A percentile compares a stretch with the other conserved stretches of the same genome.
phyloP scores from a whole-genome alignment of 1,140 invertebrate genomes.

The Trichonephila clavata region DNA sequence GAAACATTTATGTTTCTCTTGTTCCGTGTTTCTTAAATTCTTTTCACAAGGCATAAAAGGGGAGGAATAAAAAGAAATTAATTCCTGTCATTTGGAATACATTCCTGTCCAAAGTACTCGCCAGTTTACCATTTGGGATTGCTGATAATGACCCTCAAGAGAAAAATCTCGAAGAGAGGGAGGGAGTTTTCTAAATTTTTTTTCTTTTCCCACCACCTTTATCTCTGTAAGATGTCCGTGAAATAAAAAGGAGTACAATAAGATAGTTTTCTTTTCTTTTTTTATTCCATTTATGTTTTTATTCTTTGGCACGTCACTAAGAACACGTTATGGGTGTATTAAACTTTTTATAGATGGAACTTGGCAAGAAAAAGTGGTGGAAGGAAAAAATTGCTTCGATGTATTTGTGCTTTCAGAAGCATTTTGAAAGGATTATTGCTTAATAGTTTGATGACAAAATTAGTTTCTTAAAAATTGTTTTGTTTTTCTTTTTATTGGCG shows the following conservation, averaged over 20 bases:
- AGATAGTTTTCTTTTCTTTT: not conserved
- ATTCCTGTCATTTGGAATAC: not conserved
- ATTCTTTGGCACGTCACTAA: not conserved
- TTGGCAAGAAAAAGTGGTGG: not conserved
- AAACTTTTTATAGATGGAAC: not conserved
- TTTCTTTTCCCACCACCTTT: not conserved
- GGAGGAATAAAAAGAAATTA: not conserved
- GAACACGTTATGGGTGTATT: not conserved
- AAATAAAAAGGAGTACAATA: not conserved
- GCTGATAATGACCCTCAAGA: not conserved
- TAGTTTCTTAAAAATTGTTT: too few species aligned
- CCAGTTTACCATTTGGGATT: not conserved
- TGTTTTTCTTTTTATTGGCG: too few species aligned
- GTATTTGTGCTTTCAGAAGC: too few species aligned
- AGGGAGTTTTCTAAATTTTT: not conserved
- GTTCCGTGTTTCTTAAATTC: too few species aligned
- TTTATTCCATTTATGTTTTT: not conserved
- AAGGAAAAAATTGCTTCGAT: not conserved
- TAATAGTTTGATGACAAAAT: too few species aligned
- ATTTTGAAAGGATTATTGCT: too few species aligned
- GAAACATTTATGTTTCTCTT: too few species aligned
- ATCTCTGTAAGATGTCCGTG: not conserved
- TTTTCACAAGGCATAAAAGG: not conserved
- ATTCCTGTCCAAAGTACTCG: not conserved
- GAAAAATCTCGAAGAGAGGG: conserved; percentile 6